phyloP scores from a whole-genome alignment of 2,113 vertebrate genomes.

The Tympanuchus pallidicinctus region DNA sequence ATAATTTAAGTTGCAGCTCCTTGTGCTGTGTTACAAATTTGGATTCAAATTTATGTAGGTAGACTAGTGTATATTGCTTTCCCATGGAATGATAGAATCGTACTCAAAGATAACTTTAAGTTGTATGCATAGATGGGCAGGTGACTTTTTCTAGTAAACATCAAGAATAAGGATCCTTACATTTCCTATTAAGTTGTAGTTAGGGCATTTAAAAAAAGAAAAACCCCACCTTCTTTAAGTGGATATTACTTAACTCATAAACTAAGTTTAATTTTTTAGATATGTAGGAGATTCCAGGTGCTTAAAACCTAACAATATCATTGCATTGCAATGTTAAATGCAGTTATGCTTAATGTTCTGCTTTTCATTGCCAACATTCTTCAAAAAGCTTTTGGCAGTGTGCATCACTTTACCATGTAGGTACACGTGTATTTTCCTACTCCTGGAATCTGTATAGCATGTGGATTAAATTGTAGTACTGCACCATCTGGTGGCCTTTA shows the following conservation, averaged over 20 bases:
- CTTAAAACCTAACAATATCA: not conserved
- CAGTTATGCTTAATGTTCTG: not conserved
- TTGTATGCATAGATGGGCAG: not conserved
- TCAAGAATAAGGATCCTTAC: not conserved
- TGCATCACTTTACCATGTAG: not conserved
- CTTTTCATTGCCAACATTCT: not conserved
- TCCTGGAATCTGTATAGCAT: not conserved
- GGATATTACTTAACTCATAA: not conserved
- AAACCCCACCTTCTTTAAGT: not conserved
- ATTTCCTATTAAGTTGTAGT: not conserved
- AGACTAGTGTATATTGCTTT: not conserved
- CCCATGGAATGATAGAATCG: not conserved
- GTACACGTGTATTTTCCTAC: not conserved
- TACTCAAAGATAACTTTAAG: not conserved
- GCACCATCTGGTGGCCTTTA: slow-evolving; percentile 59
- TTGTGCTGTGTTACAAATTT: not conserved
- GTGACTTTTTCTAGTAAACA: not conserved
- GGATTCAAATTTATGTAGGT: not conserved
- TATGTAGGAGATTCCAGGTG: not conserved
- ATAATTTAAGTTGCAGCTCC: not conserved
- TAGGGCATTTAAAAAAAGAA: not conserved
- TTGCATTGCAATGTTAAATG: not conserved
- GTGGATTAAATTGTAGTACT: not conserved
- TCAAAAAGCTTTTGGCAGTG: not conserved
- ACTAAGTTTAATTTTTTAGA: not conserved